Conservation (phyloP, 2,113 vertebrate genomes). For the Bufo bufo region DNA sequence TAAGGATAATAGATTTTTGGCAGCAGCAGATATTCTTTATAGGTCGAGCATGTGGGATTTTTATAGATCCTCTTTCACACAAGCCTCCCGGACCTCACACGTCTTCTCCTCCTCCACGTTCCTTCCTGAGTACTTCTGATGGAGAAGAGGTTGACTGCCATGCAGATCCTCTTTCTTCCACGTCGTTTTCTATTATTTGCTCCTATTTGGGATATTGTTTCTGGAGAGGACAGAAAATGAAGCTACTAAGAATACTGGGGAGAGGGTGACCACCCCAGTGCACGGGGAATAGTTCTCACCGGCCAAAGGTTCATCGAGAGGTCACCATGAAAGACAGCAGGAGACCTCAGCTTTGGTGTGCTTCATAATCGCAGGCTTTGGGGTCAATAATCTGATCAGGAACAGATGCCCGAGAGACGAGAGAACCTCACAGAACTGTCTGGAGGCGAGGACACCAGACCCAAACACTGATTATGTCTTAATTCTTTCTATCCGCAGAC, state of each 20-base stretch:
- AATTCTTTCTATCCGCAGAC: background rate
- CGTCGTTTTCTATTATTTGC: conserved; percentile 3
- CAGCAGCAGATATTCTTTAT: conserved; percentile 48
- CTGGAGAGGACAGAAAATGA: background rate
- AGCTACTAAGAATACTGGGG: background rate
- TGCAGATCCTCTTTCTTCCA: background rate
- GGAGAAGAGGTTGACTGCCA: background rate
- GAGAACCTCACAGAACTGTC: conserved; percentile 5
- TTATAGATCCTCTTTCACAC: conserved; percentile 42
- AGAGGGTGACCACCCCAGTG: background rate
- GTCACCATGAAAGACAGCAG: background rate
- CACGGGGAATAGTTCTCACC: background rate
- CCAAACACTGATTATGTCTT: background rate
- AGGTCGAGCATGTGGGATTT: conserved; percentile 36
- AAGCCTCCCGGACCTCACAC: conserved; percentile 4
- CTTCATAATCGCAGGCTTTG: conserved; percentile 29
- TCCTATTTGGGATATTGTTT: background rate
- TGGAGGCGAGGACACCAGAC: background rate
- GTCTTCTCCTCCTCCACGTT: background rate
- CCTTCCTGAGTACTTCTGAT: background rate
- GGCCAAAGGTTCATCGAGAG: background rate
- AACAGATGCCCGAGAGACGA: background rate
- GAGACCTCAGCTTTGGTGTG: background rate
- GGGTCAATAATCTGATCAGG: background rate
- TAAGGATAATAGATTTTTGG: conserved; percentile 56